Evolutionary conservation across 1,140 invertebrate species (phyloP).

Genomic region (Arctopsyche grandis): DNA sequence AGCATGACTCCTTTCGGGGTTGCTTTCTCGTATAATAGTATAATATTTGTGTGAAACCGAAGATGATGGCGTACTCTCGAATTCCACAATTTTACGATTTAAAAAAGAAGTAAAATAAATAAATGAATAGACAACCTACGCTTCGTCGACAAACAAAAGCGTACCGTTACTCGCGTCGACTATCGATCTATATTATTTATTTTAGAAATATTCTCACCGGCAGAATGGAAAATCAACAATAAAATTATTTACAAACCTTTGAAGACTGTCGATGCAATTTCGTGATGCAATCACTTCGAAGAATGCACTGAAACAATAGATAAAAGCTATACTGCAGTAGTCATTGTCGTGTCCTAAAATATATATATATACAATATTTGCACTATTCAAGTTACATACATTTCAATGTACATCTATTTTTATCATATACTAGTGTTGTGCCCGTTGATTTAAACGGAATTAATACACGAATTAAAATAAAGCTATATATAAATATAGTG

Average conservation of each 20-base stretch:
- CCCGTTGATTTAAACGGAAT: too few relatives aligned
- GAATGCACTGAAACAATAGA: not conserved
- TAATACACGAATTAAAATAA: too few relatives aligned
- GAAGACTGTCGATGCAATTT: not conserved
- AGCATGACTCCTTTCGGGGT: slow-evolving; percentile 20
- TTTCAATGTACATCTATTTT: too few relatives aligned
- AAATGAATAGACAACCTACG: not conserved
- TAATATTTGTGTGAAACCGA: not conserved
- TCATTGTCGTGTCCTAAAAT: too few relatives aligned
- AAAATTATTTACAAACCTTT: not conserved
- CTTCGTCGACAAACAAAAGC: slow-evolving; percentile 7
- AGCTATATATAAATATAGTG: too few relatives aligned
- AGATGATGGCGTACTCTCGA: slow-evolving; percentile 13
- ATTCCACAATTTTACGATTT: slow-evolving; percentile 29
- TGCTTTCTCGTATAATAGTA: not conserved
- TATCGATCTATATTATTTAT: slow-evolving; percentile 20
- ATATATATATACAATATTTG: too few relatives aligned
- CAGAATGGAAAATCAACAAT: slow-evolving; percentile 6
- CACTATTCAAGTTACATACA: too few relatives aligned
- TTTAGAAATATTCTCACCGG: not conserved
- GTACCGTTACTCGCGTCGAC: not conserved
- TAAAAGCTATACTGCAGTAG: too few relatives aligned
- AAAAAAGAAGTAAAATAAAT: not conserved
- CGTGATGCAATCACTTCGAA: not conserved
- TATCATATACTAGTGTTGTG: too few relatives aligned